Evolutionary conservation across 1,140 invertebrate genomes (phyloP), one percentile per base, ranked within the genome.

Genomic region (Drosophila punjabiensis): DNA sequence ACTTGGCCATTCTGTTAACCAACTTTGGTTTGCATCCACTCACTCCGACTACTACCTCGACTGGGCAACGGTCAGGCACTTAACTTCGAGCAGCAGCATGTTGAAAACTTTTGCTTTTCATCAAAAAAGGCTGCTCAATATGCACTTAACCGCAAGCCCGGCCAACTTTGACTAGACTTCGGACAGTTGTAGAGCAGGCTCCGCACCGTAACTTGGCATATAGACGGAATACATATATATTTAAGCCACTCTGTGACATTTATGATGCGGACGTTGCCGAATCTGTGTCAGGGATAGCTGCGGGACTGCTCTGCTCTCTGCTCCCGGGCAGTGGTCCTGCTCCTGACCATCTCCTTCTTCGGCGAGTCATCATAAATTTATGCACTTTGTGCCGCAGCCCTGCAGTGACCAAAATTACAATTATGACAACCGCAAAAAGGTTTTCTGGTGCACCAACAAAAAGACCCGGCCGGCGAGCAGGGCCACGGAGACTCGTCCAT

Each of bases 341-440:
- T 55, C 4, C 18, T 14, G 43, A 65, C 8, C 48, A 50, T 50
- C 65, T 67, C 43, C 61, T 28, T 32, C 37, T 37, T 14, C n/a
- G 20, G 32, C 58, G 28, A 37, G 61, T 84, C 86, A 89, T 89
- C 82, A 89, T 89, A 90, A 89, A 90, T 89, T 89, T 74, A 89
- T 90, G 82, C 86, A 89, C 58, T 89, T 79, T 62, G 73, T 76
- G 73, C 74, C 62, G 62, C 74, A 76, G 73, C 73, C 73, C 86
- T 85, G 85, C 85, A 89, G 85, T 89, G 85, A 89, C 85, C 85
- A 85, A 89, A 89, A 89, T 89, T 89, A 89, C 85, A 89, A 89
- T 89, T 89, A 89, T 90, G 86, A 89, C 86, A 90, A 90, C 85
- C 85, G 82, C 86, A 89, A 89, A 89, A 89, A 90, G 85, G 85